These are phyloP conservation scores for Penelope pileata DNA, from an alignment of 2,113 vertebrate species.

Conservation along the genomic window DNA sequence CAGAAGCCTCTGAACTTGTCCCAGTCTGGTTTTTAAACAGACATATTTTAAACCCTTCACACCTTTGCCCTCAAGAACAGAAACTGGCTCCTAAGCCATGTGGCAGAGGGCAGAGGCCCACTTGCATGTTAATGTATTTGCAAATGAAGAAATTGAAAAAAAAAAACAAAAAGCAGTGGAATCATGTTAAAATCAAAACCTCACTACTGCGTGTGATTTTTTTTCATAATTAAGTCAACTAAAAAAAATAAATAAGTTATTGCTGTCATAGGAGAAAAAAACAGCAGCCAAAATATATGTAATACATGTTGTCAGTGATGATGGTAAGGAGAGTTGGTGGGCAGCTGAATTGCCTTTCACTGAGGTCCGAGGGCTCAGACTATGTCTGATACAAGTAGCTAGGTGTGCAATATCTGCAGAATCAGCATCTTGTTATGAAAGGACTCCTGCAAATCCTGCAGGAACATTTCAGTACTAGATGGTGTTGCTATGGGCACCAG, in stretches of 20 bases:
- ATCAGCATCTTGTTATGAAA: slow-evolving; percentile 73
- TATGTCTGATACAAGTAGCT: slow-evolving; percentile 30
- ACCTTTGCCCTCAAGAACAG: background rate
- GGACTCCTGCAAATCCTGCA: slow-evolving; percentile 55
- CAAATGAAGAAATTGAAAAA: background rate
- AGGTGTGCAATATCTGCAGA: slow-evolving; percentile 61
- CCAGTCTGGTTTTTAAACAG: background rate
- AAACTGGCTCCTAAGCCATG: background rate
- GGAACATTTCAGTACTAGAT: slow-evolving; percentile 68
- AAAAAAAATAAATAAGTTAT: slow-evolving; percentile 6
- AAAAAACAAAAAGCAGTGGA: background rate
- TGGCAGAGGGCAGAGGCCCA: background rate
- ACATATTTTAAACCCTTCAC: background rate
- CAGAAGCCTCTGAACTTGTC: background rate
- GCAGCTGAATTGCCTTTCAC: background rate
- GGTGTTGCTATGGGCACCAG: slow-evolving; percentile 76
- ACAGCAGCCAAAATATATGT: background rate
- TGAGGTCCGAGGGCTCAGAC: background rate
- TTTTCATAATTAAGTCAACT: slow-evolving; percentile 5
- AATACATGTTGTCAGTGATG: background rate
- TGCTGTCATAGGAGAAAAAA: slow-evolving; percentile 22
- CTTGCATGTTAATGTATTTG: background rate
- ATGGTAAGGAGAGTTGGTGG: background rate
- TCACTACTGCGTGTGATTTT: background rate
- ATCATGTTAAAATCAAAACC: background rate